phyloP scores from a whole-genome alignment of 2,888 invertebrate genomes.

The Phortica magna region DNA sequence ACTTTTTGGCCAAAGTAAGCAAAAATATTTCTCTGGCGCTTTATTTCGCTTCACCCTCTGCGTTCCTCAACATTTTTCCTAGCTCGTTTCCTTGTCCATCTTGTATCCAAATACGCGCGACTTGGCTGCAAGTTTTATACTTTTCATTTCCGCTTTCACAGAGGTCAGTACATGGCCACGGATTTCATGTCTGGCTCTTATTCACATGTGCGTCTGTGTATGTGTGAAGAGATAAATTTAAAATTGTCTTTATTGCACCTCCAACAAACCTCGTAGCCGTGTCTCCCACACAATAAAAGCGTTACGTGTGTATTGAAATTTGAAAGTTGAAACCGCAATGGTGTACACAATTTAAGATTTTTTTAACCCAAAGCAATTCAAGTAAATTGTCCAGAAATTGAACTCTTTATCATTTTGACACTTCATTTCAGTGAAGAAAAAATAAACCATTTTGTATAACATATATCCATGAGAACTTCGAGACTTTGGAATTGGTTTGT shows the following conservation, averaged over 20 bases:
- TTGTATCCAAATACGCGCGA: not conserved
- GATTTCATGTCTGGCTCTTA: slow-evolving; percentile 11
- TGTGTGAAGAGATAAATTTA: slow-evolving; percentile 17
- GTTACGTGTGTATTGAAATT: too few species aligned
- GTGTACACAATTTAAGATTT: too few species aligned
- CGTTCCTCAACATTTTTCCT: not conserved
- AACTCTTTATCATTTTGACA: too few species aligned
- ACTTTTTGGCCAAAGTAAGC: slow-evolving; percentile 53
- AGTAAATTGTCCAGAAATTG: too few species aligned
- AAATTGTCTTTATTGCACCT: slow-evolving; percentile 32
- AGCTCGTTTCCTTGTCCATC: not conserved
- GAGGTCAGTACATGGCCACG: slow-evolving; percentile 17
- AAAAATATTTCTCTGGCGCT: slow-evolving; percentile 49
- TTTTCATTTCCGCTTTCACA: slow-evolving; percentile 15
- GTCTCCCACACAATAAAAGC: not conserved
- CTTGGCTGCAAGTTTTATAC: slow-evolving; percentile 26
- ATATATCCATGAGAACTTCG: too few species aligned
- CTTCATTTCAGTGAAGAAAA: too few species aligned
- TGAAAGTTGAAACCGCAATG: too few species aligned
- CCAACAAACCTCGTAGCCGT: not conserved
- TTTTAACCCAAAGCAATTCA: too few species aligned
- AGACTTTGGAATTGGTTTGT: too few species aligned
- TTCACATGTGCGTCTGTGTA: not conserved
- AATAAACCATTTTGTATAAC: too few species aligned
- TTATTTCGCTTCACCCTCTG: not conserved